These are phyloP conservation scores for Mythimna impura DNA, from an alignment of 2,888 invertebrate genomes.

Conservation along the genomic window DNA sequence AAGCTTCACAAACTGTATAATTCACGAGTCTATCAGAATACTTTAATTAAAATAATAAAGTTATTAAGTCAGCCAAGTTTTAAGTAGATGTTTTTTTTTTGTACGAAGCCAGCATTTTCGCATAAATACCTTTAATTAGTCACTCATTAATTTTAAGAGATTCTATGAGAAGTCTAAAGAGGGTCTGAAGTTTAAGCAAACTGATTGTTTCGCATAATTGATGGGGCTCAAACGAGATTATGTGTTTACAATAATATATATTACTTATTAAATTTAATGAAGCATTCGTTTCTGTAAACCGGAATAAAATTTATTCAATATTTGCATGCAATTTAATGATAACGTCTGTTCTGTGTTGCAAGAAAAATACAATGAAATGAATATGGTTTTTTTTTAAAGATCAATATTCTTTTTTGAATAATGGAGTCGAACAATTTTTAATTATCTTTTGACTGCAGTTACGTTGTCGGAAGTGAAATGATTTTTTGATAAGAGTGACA, in stretches of 20 bases:
- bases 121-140: conserved; percentile 64
- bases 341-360: conserved; percentile 12
- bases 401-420: conserved; percentile 5
- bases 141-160: conserved; percentile 59
- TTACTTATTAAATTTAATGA: conserved; percentile 44
- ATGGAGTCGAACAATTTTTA: conserved; percentile 6
- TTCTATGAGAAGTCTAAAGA: conserved; percentile 39
- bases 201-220: conserved; percentile 66
- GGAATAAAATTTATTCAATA: conserved; percentile 29
- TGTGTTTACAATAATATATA: conserved; percentile 54
- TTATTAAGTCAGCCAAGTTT: conserved; percentile 49
- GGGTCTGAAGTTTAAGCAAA: conserved; percentile 45
- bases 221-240: conserved; percentile 57
- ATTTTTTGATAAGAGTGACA: conserved; percentile 39
- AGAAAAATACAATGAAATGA: conserved; percentile 10
- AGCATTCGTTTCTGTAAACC: conserved; percentile 29
- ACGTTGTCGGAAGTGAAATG: conserved; percentile 16
- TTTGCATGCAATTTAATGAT: conserved; percentile 38
- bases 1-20: conserved; percentile 72
- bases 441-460: conserved; percentile 33
- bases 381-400: conserved; percentile 1
- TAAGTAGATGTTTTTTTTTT: conserved; percentile 59
- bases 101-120: conserved; percentile 51
- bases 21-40: conserved; percentile 68
- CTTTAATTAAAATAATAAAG: conserved; percentile 73